Base-by-base conservation (phyloP, 2,888 invertebrate species). In the Lamproptera curius region DNA sequence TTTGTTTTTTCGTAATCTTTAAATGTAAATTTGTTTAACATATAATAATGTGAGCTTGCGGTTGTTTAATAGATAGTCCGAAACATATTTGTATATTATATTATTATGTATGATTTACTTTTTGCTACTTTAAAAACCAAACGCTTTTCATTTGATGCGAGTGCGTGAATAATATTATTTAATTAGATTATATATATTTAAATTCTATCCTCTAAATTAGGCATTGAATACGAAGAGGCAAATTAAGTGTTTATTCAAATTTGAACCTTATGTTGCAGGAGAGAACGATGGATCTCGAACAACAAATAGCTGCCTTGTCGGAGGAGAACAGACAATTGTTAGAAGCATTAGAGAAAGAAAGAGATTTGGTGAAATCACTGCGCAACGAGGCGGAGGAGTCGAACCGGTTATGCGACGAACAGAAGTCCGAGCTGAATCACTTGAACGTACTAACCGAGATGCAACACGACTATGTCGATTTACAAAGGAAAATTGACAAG, bases 331-430 rank as follows among this genome's bases (percentile, higher is more conserved):
- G 73, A 51, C 88, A 87, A 51, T 62, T 91, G 41, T 63, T 69
- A 8, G 75, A 87, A 38, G 83, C 88, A 0, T 65, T 90, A 13
- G 90, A 91, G 52, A 88, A 86, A 16, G 91, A 91, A 63, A 76
- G 90, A 50, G 82, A 85, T 16, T 67, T 89, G 13, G 90, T 89
- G 58, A 73, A 67, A 59, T 85, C 88, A 1, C 62, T 90, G 5
- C 73, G 76, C 39, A 88, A 88, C 55, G 85, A 88, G 51, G 70
- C 89, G 41, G 85, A 86, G n/a, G 88, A 88, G 60, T 71, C 89
- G 4, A 86, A 82, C 54, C 57, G 79, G 47, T 67, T 88, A 42
- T 75, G 85, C 48, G 86, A 83, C 50, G 90, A 91, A 54, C 88
- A 88, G 62, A 88, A 85, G 60, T 74, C 78, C 0, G 89, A 90